These are phyloP conservation scores for Sebastes itinus DNA, from an alignment of 2,797 vertebrate genomes.

Conservation along the genomic window DNA sequence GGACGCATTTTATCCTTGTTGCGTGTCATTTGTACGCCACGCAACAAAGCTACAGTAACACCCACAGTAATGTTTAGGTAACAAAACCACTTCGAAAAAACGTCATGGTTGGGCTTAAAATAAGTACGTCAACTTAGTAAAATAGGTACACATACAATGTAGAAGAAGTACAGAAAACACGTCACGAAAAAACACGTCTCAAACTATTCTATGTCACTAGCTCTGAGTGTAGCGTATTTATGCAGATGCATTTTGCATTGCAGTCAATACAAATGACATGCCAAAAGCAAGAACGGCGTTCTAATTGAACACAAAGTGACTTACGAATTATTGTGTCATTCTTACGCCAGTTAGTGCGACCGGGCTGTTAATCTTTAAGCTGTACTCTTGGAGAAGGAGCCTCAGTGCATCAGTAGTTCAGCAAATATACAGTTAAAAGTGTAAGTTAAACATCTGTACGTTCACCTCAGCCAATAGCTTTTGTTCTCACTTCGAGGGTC, in stretches of 20 bases:
- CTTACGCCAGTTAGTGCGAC: not conserved
- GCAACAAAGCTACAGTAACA: not conserved
- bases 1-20: not conserved
- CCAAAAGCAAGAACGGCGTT: too few relatives aligned
- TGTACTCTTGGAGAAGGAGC: not conserved
- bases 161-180: too few relatives aligned
- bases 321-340: too few relatives aligned
- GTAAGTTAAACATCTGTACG: not conserved
- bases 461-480: conserved; percentile 21
- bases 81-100: not conserved
- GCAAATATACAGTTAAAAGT: not conserved
- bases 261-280: too few relatives aligned
- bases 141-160: too few relatives aligned
- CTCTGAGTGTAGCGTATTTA: too few relatives aligned
- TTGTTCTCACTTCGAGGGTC: conserved; percentile 49
- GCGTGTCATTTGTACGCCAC: not conserved
- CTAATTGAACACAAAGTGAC: too few relatives aligned
- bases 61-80: not conserved
- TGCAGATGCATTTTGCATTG: rapidly evolving
- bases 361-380: not conserved
- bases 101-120: not conserved
- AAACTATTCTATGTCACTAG: too few relatives aligned
- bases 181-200: too few relatives aligned
- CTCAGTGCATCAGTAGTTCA: not conserved
- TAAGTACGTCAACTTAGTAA: not conserved